Evolutionary conservation across 2,113 vertebrate species (phyloP).

Genomic region (Verasper variegatus): DNA sequence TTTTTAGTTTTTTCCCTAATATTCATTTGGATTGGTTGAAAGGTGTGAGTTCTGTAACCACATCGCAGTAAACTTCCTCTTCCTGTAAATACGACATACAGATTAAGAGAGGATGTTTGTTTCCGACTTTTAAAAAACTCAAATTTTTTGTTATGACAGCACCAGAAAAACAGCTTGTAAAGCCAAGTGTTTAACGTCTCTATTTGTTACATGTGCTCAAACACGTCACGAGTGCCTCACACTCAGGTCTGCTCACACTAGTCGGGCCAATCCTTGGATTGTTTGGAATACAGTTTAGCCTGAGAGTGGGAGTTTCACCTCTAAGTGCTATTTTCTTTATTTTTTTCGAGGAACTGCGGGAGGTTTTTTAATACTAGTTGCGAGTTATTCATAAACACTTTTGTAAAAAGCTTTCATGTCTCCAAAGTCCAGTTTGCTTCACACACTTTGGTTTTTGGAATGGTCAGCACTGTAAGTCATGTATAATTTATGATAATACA

Average conservation of each 20-base stretch:
- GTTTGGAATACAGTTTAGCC: conserved; percentile 79
- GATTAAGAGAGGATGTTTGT: conserved; percentile 23
- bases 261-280: conserved; percentile 51
- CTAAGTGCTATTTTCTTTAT: conserved; percentile 75
- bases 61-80: conserved; percentile 33
- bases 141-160: conserved; percentile 31
- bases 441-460: conserved; percentile 86
- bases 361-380: conserved; percentile 74
- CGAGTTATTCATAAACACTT: conserved; percentile 59
- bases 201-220: conserved; percentile 56
- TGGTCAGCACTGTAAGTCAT: conserved; percentile 80
- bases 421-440: conserved; percentile 73
- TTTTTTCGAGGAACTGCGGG: conserved; percentile 70
- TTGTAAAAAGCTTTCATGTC: conserved; percentile 70
- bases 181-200: conserved; percentile 25
- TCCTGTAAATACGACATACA: conserved; percentile 34
- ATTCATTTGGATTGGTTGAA: conserved; percentile 57
- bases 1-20: conserved; percentile 56
- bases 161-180: conserved; percentile 44
- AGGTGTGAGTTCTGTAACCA: conserved; percentile 40
- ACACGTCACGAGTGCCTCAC: conserved; percentile 61
- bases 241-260: conserved; percentile 41
- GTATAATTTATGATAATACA: conserved; percentile 63
- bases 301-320: conserved; percentile 70
- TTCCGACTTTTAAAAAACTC: conserved; percentile 35